phyloP scores from a whole-genome alignment of 2,888 invertebrate genomes.

The Ophioninae sp. region DNA sequence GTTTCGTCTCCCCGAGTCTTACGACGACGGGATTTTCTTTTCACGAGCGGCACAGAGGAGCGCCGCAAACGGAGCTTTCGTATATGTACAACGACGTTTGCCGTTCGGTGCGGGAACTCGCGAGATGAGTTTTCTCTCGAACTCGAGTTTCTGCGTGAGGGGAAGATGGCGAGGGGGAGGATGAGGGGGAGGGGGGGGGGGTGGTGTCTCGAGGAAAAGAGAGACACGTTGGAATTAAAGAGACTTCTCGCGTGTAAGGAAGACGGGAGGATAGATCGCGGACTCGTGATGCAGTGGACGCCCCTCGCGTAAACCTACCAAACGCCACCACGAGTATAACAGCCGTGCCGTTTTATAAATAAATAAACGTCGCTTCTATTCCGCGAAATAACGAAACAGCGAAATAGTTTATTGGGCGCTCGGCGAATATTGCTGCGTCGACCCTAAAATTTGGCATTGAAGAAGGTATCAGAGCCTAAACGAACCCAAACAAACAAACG shows the following conservation, averaged over 20 bases:
- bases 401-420: too few relatives aligned
- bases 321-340: neutral
- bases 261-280: neutral
- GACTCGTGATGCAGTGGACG: neutral
- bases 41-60: neutral
- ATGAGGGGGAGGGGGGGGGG: too few relatives aligned
- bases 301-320: neutral
- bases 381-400: too few relatives aligned
- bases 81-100: constrained; percentile 35
- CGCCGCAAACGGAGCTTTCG: constrained; percentile 1
- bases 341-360: too few relatives aligned
- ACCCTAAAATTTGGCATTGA: too few relatives aligned
- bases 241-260: neutral
- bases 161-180: neutral
- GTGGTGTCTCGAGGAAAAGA: too few relatives aligned
- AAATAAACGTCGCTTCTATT: too few relatives aligned
- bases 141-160: neutral
- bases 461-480: too few relatives aligned
- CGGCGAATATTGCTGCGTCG: too few relatives aligned
- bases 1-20: constrained; percentile 8
- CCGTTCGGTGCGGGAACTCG: constrained; percentile 30
- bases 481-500: neutral
- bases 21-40: neutral
- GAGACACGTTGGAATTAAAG: neutral
- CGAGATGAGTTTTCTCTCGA: constrained; percentile 32